Percentiles rank a stretch among this genome's conserved stretches.
Conservation (phyloP, 2,888 invertebrate genomes). For the Calameuta filiformis region DNA sequence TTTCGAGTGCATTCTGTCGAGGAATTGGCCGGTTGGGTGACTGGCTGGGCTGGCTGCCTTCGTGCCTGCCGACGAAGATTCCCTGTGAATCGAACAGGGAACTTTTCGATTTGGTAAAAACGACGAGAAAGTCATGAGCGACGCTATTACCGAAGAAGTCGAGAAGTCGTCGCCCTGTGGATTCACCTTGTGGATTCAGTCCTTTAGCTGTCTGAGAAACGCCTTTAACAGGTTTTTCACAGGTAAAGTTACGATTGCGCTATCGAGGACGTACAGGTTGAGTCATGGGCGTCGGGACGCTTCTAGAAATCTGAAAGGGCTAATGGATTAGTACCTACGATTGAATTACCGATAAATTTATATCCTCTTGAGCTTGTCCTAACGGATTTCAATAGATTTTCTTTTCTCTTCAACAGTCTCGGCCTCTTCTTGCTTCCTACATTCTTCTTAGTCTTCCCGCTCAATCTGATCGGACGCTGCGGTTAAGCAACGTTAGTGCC, state of each 20-base stretch:
- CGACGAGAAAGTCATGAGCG: conserved; percentile 5
- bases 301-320: conserved; percentile 34
- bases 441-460: background rate
- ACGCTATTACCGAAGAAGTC: background rate
- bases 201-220: background rate
- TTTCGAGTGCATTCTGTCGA: background rate
- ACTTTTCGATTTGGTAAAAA: background rate
- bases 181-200: background rate
- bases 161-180: background rate
- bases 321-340: conserved; percentile 32
- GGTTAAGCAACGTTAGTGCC: background rate
- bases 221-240: background rate
- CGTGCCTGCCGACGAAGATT: background rate
- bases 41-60: background rate
- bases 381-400: background rate
- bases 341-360: background rate
- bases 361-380: background rate
- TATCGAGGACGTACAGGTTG: conserved; percentile 39
- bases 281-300: conserved; percentile 33
- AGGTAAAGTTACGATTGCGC: conserved; percentile 28
- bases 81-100: background rate
- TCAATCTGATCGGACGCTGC: background rate
- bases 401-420: background rate
- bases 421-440: background rate
- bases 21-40: background rate